Conservation (phyloP, 2,113 vertebrate genomes). For the Heloderma charlesbogerti region DNA sequence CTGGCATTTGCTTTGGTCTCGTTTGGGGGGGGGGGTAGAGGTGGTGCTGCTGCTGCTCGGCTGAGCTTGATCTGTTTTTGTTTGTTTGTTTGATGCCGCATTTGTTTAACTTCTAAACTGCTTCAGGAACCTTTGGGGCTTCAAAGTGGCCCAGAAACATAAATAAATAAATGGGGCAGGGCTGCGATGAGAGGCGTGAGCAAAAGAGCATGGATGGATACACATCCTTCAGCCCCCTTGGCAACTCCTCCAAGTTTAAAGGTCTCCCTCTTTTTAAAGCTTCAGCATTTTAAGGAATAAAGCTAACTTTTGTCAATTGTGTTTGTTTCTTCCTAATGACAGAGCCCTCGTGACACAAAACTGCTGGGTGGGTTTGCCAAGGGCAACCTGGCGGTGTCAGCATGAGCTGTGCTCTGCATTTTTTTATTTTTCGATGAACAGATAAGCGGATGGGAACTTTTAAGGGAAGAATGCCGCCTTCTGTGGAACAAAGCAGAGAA, state of each 20-base stretch:
- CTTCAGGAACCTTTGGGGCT: too few relatives aligned
- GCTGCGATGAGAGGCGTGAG: too few relatives aligned
- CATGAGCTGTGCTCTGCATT: background rate
- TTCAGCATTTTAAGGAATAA: background rate
- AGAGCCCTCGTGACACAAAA: background rate
- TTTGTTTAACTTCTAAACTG: background rate
- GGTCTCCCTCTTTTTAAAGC: background rate
- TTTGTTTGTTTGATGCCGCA: background rate
- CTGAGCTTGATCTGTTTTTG: background rate
- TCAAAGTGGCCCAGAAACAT: too few relatives aligned
- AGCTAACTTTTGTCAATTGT: slow-evolving; percentile 23
- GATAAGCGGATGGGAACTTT: background rate
- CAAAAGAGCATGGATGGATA: too few relatives aligned
- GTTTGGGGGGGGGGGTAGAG: too few relatives aligned
- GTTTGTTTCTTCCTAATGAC: background rate
- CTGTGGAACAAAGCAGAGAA: background rate
- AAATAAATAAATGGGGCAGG: background rate
- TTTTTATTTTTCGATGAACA: background rate
- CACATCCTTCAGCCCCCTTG: background rate
- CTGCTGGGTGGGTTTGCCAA: background rate
- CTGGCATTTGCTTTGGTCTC: too few relatives aligned
- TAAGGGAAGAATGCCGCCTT: background rate
- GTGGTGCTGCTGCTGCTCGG: background rate
- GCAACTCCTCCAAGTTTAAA: too few relatives aligned
- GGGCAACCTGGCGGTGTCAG: background rate